These are phyloP conservation scores for Epizoanthus rinbou DNA, from an alignment of 92 coral and sea anemone genomes.

Conservation along the genomic window DNA sequence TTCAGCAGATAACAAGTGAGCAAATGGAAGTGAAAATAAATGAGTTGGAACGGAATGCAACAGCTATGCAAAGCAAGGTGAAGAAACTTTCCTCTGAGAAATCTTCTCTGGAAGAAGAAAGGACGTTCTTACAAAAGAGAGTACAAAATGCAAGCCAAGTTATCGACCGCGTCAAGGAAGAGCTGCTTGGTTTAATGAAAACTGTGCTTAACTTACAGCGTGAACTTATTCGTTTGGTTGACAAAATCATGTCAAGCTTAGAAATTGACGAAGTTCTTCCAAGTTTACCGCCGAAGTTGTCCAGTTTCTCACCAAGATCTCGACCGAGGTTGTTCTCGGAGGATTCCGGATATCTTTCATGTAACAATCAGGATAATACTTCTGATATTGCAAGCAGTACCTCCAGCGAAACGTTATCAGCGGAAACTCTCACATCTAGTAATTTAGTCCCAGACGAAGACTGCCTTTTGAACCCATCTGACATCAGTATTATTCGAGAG, in stretches of 20 bases:
- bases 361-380: conserved; percentile 50
- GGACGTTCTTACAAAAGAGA: conserved; percentile 66
- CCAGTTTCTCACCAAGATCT: conserved; percentile 38
- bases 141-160: conserved; percentile 77
- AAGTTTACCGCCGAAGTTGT: conserved; percentile 38
- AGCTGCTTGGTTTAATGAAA: conserved; percentile 76
- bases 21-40: conserved; percentile 62
- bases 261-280: conserved; percentile 58
- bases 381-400: conserved; percentile 72
- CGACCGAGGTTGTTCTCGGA: conserved; percentile 47
- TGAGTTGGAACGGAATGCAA: conserved; percentile 73
- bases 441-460: conserved; percentile 76
- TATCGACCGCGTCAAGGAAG: conserved; percentile 79
- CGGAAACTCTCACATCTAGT: conserved; percentile 53
- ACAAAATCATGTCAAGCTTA: conserved; percentile 64
- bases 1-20: conserved; percentile 67
- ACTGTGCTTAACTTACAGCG: conserved; percentile 81
- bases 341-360: conserved; percentile 66
- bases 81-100: conserved; percentile 65
- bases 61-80: conserved; percentile 61
- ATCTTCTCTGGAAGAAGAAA: conserved; percentile 76
- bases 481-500: conserved; percentile 79
- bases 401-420: conserved; percentile 60
- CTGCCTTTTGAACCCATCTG: conserved; percentile 82
- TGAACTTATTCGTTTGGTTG: conserved; percentile 73